Evolutionary conservation across 2,888 invertebrate genomes (phyloP).

Genomic region (Linnaemya tessellans): DNA sequence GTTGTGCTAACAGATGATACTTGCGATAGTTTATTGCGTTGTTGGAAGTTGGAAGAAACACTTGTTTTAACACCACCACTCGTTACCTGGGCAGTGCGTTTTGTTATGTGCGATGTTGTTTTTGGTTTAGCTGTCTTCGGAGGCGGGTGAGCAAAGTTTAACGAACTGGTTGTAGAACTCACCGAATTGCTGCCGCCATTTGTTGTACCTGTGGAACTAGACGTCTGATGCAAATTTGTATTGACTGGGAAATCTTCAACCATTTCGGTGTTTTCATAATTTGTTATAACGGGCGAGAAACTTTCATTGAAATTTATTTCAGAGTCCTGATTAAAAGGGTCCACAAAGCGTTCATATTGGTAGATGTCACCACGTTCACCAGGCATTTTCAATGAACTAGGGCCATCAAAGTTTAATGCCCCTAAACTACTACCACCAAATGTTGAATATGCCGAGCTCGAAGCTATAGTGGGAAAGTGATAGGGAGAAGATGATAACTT

Average conservation of each 20-base stretch:
- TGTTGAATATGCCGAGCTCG: constrained; percentile 73
- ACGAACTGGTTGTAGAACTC: constrained; percentile 72
- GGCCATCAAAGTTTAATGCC: constrained; percentile 76
- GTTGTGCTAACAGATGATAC: constrained; percentile 82
- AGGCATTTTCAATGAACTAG: constrained; percentile 80
- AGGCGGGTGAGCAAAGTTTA: constrained; percentile 71
- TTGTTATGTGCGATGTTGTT: constrained; percentile 78
- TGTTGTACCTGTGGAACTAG: constrained; percentile 58
- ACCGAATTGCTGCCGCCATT: constrained; percentile 72
- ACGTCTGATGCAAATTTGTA: constrained; percentile 76
- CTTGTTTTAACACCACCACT: constrained; percentile 72
- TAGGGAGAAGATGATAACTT: constrained; percentile 69
- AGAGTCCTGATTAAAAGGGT: constrained; percentile 76
- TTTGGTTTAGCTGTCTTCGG: constrained; percentile 79
- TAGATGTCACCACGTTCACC: constrained; percentile 80
- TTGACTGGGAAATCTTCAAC: constrained; percentile 83
- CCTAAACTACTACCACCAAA: constrained; percentile 74
- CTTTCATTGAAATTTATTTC: constrained; percentile 80
- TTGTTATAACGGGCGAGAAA: constrained; percentile 80
- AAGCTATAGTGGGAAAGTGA: constrained; percentile 74
- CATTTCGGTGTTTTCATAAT: constrained; percentile 82
- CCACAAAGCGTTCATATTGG: constrained; percentile 75
- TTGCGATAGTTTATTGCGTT: constrained; percentile 79
- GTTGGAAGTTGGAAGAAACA: constrained; percentile 73
- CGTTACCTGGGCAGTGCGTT: constrained; percentile 77